phyloP scores from a whole-genome alignment of 1,140 invertebrate species.

The Monochamus saltuarius region DNA sequence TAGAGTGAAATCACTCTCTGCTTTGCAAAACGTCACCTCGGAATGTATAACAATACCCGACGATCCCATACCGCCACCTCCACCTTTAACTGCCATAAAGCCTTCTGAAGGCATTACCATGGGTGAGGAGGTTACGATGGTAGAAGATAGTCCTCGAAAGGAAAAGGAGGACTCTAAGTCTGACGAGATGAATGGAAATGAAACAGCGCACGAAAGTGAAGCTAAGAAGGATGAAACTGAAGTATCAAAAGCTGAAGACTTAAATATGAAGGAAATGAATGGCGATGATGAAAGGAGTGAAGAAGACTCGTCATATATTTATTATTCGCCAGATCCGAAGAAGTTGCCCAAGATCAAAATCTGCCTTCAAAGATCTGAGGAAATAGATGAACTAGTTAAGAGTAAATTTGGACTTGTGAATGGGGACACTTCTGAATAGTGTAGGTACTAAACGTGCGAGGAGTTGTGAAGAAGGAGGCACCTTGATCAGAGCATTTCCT shows the following conservation, averaged over 20 bases:
- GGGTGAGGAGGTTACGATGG: constrained; percentile 5
- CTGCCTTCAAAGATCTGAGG: not conserved
- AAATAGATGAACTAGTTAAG: constrained; percentile 4
- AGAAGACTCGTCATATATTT: not conserved
- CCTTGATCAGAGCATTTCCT: no score
- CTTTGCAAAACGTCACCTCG: constrained; percentile 38
- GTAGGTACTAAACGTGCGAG: no score
- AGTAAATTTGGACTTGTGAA: not conserved
- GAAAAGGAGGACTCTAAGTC: not conserved
- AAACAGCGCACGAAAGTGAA: not conserved
- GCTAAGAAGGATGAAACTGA: not conserved
- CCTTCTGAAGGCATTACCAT: not conserved
- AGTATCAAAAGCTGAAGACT: not conserved
- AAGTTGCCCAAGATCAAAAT: constrained; percentile 4
- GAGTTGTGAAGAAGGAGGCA: no score
- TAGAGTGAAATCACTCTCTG: constrained; percentile 39
- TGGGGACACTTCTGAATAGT: not conserved
- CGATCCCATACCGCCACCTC: constrained; percentile 28
- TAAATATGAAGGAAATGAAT: not conserved
- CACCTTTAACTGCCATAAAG: not conserved
- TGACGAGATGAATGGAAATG: not conserved
- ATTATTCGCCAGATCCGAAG: not conserved
- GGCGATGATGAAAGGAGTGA: not conserved
- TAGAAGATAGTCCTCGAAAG: constrained; percentile 6
- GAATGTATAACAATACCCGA: constrained; percentile 47